These are phyloP conservation scores for Gila robusta DNA, from an alignment of 2,797 vertebrate species.

Conservation along the genomic window DNA sequence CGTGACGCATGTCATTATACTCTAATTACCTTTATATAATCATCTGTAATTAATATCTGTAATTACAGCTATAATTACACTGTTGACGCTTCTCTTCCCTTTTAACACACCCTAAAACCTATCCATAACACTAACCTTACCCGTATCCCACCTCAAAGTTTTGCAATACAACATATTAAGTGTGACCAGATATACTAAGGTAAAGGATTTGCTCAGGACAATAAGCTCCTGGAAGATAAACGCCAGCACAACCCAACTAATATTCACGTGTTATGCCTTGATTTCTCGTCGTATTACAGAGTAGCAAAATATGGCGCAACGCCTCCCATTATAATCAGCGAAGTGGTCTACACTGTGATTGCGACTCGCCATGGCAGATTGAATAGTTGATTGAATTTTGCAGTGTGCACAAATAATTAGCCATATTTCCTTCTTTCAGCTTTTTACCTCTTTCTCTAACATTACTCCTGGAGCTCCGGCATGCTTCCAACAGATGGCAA, in stretches of 20 bases:
- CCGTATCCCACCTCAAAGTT: neutral
- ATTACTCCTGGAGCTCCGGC: conserved; percentile 1
- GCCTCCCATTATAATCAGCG: neutral
- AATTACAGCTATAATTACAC: neutral
- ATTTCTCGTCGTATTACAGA: neutral
- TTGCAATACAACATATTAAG: neutral
- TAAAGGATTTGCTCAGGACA: neutral
- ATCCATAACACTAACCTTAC: neutral
- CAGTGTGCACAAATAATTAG: neutral
- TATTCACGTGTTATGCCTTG: neutral
- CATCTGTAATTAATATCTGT: neutral
- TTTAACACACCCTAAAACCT: neutral
- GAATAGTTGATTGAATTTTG: neutral
- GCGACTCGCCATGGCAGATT: neutral
- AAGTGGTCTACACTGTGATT: neutral
- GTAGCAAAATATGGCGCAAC: neutral
- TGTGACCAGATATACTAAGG: neutral
- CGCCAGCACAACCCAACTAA: neutral
- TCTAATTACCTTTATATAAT: neutral
- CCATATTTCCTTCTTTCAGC: neutral
- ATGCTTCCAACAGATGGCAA: conserved; percentile 83
- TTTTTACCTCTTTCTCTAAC: neutral
- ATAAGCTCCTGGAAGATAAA: neutral
- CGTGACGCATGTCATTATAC: neutral
- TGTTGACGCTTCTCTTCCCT: neutral